Evolutionary conservation across 2,888 invertebrate genomes (phyloP), one percentile per base, ranked within the genome.

Genomic region (Lithophane leautieri): DNA sequence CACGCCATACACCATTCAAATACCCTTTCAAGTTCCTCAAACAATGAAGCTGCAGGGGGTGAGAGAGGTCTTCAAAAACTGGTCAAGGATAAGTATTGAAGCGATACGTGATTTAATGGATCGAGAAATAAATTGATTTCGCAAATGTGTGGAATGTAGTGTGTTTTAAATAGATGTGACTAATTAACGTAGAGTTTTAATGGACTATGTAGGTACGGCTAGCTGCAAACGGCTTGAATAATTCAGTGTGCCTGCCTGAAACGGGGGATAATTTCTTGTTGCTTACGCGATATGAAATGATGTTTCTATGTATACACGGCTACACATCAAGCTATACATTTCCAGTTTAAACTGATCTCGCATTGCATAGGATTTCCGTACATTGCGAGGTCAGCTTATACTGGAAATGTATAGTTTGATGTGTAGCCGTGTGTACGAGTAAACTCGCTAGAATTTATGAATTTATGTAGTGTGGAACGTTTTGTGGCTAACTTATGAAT

Each of bases 121-220:
- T 94, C 92, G 94, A 92, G 91, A 94, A 94, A 92, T 95, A 94
- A 95, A 96, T 96, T 96, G 96, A 96, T 96, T 96, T 94, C 91
- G 91, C 91, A 90, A 92, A 94, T 92, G 90, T 79, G 81, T 70
- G 76, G 73, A 78, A 88, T 87, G 90, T 89, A 89, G 88, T 89
- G 88, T 89, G 90, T 91, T 91, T 91, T 82, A 86, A 86, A 87
- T 88, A 85, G 22, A 78, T 71, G 52, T 86, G 81, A 83, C 85
- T 90, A 90, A 91, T 91, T 91, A 89, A 84, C 70, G 75, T 75
- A 28, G 65, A 73, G n/a, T 68, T 67, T 71, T 78, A 78, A 73
- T 68, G 65, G 61, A 28, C 16, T 65, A 25, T 76, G 47, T 68
- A 70, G n/a, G 28, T 63, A 70, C 25, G 40, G 54, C 28, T 69